A percentile compares a stretch with the other conserved stretches of the same genome.
Evolutionary conservation across 2,113 vertebrate genomes (phyloP).

Genomic region (Xenotilapia flavipinnis): DNA sequence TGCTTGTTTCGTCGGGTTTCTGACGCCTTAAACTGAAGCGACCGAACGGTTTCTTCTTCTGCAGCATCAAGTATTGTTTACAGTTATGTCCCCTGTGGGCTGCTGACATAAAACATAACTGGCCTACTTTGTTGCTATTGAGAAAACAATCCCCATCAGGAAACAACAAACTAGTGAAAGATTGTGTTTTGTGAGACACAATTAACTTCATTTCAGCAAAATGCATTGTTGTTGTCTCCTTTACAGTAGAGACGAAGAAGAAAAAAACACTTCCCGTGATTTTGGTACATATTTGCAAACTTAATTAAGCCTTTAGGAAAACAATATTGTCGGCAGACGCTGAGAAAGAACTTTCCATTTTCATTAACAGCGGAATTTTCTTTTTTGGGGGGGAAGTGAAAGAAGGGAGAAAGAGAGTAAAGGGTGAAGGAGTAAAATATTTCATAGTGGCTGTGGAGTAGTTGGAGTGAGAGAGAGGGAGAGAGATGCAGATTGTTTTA

Average conservation of each 20-base stretch:
- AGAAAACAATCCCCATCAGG: conserved; percentile 16
- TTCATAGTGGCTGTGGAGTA: conserved; percentile 41
- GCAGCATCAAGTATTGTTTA: conserved; percentile 8
- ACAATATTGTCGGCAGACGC: conserved; percentile 65
- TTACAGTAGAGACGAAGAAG: neutral
- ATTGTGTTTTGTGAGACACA: neutral
- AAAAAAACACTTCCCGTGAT: neutral
- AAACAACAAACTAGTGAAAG: conserved; percentile 21
- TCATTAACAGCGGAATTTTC: conserved; percentile 65
- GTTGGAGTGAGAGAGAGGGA: conserved; percentile 38
- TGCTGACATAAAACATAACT: conserved; percentile 5
- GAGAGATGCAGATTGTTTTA: conserved; percentile 76
- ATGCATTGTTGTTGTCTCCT: neutral
- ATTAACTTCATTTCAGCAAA: conserved; percentile 27
- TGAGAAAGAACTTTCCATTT: conserved; percentile 64
- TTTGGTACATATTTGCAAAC: conserved; percentile 37
- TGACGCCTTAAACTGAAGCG: neutral
- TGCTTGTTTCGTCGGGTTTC: conserved; percentile 6
- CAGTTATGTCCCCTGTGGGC: neutral
- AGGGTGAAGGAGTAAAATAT: conserved; percentile 38
- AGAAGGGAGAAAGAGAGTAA: conserved; percentile 35
- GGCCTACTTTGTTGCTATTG: neutral
- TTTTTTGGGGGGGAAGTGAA: conserved; percentile 18
- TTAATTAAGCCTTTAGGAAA: conserved; percentile 59
- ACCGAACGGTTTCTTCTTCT: neutral